Evolutionary conservation across 2,888 invertebrate genomes (phyloP).

Genomic region (Brenthis hecate): DNA sequence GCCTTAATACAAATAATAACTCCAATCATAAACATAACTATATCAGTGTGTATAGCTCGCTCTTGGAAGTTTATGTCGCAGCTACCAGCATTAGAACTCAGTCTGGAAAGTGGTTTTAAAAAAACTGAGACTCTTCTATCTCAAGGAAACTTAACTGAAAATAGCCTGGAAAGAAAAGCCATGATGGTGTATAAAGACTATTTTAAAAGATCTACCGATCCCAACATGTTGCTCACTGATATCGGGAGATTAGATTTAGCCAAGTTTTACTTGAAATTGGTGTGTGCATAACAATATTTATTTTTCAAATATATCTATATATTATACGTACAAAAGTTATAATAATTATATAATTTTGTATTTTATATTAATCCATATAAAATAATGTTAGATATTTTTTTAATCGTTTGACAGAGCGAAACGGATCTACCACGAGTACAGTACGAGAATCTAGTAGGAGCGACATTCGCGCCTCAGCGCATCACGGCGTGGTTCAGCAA

Average conservation of each 20-base stretch:
- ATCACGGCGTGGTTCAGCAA: constrained; percentile 90
- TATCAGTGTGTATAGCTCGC: constrained; percentile 70
- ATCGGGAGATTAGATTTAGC: constrained; percentile 61
- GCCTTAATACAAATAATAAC: constrained; percentile 71
- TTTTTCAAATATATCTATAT: too few relatives aligned
- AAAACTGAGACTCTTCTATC: constrained; percentile 66
- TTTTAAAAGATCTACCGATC: constrained; percentile 56
- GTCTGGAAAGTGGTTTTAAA: constrained; percentile 70
- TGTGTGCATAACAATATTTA: constrained; percentile 47
- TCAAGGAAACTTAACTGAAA: constrained; percentile 52
- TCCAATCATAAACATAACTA: constrained; percentile 70
- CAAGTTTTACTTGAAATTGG: constrained; percentile 72
- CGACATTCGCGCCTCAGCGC: constrained; percentile 70
- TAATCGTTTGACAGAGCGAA: constrained; percentile 50
- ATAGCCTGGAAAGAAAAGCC: constrained; percentile 54
- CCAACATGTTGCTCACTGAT: constrained; percentile 60
- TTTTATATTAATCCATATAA: too few relatives aligned
- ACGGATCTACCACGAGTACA: constrained; percentile 67
- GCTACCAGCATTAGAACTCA: constrained; percentile 83
- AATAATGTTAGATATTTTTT: too few relatives aligned
- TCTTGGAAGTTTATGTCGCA: constrained; percentile 77
- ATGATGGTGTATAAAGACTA: constrained; percentile 64
- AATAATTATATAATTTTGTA: too few relatives aligned
- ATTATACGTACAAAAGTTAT: too few relatives aligned
- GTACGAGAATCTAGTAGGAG: constrained; percentile 81